Percentiles rank a stretch among this genome's conserved stretches.
Conservation (phyloP, 2,888 invertebrate species). For the Listrodromus nycthemerus region DNA sequence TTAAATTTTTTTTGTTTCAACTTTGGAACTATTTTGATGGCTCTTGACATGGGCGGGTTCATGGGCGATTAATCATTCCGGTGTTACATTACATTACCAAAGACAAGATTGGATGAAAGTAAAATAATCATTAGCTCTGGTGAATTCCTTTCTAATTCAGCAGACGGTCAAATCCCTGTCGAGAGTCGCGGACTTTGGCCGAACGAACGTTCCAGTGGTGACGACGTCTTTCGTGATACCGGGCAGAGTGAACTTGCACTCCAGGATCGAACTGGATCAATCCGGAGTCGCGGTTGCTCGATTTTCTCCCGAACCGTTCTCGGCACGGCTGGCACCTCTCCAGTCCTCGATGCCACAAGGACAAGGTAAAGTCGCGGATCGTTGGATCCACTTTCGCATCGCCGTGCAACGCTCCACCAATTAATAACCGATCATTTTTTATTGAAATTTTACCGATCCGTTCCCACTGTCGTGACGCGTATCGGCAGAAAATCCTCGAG, state of each 20-base stretch:
- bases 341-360: constrained; percentile 57
- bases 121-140: too few species aligned
- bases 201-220: constrained; percentile 58
- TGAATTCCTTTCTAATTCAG: background rate
- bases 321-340: background rate
- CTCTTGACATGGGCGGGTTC: too few species aligned
- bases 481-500: background rate
- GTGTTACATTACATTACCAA: too few species aligned
- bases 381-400: background rate
- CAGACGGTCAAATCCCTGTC: constrained; percentile 15
- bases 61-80: too few species aligned
- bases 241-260: constrained; percentile 63
- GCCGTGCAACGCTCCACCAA: background rate
- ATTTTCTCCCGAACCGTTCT: constrained; percentile 37
- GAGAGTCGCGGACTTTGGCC: constrained; percentile 23
- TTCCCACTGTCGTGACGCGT: background rate
- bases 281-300: constrained; percentile 37
- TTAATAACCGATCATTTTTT: background rate
- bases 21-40: too few species aligned
- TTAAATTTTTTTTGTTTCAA: too few species aligned
- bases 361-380: constrained; percentile 32
- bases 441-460: background rate
- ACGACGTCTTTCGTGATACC: constrained; percentile 66
- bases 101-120: too few species aligned
- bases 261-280: constrained; percentile 62